Evolutionary conservation across 2,113 vertebrate genomes (phyloP).

Genomic region (Heteronetta atricapilla): DNA sequence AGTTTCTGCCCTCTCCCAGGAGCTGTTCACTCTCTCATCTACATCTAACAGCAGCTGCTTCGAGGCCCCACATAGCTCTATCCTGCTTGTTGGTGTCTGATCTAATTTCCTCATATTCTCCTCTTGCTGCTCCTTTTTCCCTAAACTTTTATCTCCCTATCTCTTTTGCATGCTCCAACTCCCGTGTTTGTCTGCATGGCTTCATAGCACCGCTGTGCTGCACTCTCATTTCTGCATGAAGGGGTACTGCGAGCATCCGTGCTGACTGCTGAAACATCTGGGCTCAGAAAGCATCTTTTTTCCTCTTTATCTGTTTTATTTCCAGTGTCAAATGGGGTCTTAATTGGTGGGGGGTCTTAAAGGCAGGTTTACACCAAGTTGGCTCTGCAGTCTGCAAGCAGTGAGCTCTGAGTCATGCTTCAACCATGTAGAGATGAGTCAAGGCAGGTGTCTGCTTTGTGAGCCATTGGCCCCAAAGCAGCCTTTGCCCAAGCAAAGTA

Average conservation of each 20-base stretch:
- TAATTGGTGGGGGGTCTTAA: no score
- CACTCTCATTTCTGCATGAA: not conserved
- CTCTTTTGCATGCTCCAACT: not conserved
- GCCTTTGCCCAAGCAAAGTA: not conserved
- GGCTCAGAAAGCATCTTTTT: not conserved
- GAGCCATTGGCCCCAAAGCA: not conserved
- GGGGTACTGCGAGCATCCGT: fast-evolving
- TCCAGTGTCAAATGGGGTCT: not conserved
- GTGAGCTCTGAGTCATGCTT: not conserved
- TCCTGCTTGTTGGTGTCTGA: not conserved
- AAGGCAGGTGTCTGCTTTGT: not conserved
- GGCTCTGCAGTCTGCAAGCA: not conserved
- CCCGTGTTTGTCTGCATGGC: not conserved
- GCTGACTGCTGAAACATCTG: not conserved
- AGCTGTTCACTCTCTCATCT: not conserved
- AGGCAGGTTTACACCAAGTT: fast-evolving
- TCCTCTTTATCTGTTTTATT: not conserved
- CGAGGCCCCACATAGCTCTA: fast-evolving
- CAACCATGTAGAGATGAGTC: not conserved
- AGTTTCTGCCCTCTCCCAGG: not conserved
- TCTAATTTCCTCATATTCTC: not conserved
- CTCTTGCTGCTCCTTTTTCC: not conserved
- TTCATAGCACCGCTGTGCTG: not conserved
- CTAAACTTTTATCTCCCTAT: not conserved
- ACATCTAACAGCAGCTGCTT: not conserved